Evolutionary conservation across 2,113 vertebrate genomes (phyloP), one percentile per base, ranked within the genome.

Genomic region (Dasyprocta punctata): DNA sequence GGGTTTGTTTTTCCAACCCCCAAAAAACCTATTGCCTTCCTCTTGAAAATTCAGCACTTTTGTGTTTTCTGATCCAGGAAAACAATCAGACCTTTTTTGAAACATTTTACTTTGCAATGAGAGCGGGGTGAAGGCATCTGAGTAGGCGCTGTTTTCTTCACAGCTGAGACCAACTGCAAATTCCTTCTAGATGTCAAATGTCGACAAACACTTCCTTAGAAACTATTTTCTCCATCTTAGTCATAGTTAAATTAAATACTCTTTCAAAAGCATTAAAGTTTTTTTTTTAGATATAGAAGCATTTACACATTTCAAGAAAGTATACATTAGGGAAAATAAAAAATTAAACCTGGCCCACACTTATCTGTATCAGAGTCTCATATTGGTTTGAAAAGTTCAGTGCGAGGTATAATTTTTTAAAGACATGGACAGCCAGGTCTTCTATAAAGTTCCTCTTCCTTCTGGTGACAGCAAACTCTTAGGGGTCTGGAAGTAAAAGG

Each of bases 121-220:
- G 89, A 58, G 38, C 90, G 65, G 97, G 80, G 3, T 61, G 41
- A 96, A 97, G 96, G 94, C 96, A 90, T 98, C 86, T 87, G 92
- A 94, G 95, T 94, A 92, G 91, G 92, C 97, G 96, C 96, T 92
- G 86, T 28, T 28, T 3, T 73, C 60, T 71, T 80, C 82, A 60
- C 61, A 60, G 1, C 86, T 71, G 58, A 90, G 80, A 77, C 93
- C 92, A 83, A 89, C 90, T 92, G 88, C 95, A 97, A 83, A 96
- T 98, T 98, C 96, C 93, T 98, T 98, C 92, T 89, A 80, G 92
- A 96, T 91, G 92, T 96, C 97, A 91, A 97, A 96, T 92, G 97
- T 81, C 94, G 60, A 71, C 95, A 98, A 78, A 69, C 83, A 60
- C 92, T 94, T 97, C 94, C 89, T 69, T 67, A 93, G 80, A 92